Percentiles rank a stretch among this genome's conserved stretches.
Evolutionary conservation across 2,888 invertebrate genomes (phyloP).

Genomic region (Cantharis nigra): DNA sequence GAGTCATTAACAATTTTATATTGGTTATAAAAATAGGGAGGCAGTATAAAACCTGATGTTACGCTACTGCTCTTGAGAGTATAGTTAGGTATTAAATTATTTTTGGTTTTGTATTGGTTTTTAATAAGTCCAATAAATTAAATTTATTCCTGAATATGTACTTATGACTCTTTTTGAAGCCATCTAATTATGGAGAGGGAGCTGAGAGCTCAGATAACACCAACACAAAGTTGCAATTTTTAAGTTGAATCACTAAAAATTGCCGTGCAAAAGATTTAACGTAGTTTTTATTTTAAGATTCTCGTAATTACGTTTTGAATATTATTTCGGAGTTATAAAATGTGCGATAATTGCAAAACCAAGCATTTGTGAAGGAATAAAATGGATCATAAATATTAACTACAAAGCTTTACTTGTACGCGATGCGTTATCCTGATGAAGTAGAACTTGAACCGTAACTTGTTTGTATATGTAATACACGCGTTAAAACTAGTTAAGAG

Average conservation of each 20-base stretch:
- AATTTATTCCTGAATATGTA: no score
- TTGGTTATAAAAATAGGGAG: no score
- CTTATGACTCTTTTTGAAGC: neutral
- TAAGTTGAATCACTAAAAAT: neutral
- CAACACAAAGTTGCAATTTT: neutral
- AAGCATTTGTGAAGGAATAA: neutral
- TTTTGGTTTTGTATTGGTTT: no score
- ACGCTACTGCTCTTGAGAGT: no score
- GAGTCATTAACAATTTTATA: no score
- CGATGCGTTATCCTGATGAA: neutral
- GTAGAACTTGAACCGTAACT: neutral
- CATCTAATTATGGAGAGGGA: neutral
- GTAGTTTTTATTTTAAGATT: neutral
- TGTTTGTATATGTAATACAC: neutral
- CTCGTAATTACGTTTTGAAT: neutral
- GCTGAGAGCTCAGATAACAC: neutral
- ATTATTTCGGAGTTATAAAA: neutral
- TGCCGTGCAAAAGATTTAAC: neutral
- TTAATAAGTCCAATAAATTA: no score
- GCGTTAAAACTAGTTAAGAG: neutral
- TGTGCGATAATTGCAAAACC: neutral
- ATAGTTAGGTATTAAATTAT: no score
- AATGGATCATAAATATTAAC: neutral
- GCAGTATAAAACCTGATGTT: no score
- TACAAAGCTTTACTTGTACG: neutral